Evolutionary conservation across 2,797 vertebrate species (phyloP).

Genomic region (Phyllotis vaccarum): DNA sequence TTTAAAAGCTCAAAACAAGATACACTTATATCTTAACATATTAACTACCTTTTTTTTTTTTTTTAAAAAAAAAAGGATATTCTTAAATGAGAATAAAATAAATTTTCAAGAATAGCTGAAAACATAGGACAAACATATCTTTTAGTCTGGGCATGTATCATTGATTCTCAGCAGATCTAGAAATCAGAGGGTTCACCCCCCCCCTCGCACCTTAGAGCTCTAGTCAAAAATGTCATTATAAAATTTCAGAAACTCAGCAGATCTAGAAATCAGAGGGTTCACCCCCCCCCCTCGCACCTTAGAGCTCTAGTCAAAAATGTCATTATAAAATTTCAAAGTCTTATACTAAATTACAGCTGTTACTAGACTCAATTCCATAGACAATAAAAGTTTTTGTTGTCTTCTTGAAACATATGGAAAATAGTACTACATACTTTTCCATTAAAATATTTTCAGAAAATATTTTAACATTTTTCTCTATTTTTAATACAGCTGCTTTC

Average conservation of each 20-base stretch:
- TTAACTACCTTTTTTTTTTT: neutral
- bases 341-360: neutral
- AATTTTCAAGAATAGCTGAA: neutral
- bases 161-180: neutral
- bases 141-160: neutral
- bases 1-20: neutral
- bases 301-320: neutral
- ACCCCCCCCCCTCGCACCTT: neutral
- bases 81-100: neutral
- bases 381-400: conserved; percentile 10
- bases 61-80: no score
- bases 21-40: neutral
- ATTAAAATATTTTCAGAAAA: conserved; percentile 32
- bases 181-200: neutral
- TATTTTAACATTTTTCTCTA: neutral
- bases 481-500: neutral
- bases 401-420: neutral
- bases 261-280: neutral
- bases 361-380: neutral
- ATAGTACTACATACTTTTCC: neutral
- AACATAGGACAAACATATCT: neutral
- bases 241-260: neutral
- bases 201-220: neutral
- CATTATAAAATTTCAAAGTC: conserved; percentile 36
- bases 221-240: conserved; percentile 5